Evolutionary conservation across 1,140 invertebrate genomes (phyloP).

Genomic region (Leptinotarsa texana): DNA sequence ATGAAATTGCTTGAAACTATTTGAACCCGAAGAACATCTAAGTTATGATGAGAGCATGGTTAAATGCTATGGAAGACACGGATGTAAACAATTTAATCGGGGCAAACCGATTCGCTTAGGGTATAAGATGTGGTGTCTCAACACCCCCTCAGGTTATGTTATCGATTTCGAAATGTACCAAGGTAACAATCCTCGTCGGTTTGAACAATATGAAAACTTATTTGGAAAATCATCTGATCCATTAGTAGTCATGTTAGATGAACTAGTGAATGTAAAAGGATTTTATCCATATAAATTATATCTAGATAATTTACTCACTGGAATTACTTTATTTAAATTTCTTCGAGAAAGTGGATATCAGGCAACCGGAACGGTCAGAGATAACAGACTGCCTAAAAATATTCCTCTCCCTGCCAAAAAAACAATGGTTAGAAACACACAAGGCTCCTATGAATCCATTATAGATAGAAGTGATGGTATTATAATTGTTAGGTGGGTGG

Average conservation of each 20-base stretch:
- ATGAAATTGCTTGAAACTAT: neutral
- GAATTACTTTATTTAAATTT: neutral
- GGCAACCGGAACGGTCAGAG: neutral
- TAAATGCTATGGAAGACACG: neutral
- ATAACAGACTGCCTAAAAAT: slow-evolving; percentile 7
- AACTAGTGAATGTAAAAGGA: neutral
- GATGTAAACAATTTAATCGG: neutral
- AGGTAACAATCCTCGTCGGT: slow-evolving; percentile 10
- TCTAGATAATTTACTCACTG: neutral
- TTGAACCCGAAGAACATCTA: neutral
- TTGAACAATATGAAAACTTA: slow-evolving; percentile 20
- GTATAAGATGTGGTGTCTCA: neutral
- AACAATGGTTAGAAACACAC: neutral
- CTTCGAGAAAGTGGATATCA: neutral
- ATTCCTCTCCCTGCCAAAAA: neutral
- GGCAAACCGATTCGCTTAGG: neutral
- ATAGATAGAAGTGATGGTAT: slow-evolving; percentile 5
- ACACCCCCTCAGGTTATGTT: neutral
- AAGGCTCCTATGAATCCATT: neutral
- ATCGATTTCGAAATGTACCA: slow-evolving; percentile 8
- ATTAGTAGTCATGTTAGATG: slow-evolving; percentile 12
- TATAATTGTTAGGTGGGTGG: neutral
- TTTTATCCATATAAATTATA: slow-evolving; percentile 10
- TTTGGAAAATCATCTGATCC: neutral
- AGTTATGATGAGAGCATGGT: neutral